Base-by-base conservation (phyloP, 2,113 vertebrate species). In the Hucho hucho region DNA sequence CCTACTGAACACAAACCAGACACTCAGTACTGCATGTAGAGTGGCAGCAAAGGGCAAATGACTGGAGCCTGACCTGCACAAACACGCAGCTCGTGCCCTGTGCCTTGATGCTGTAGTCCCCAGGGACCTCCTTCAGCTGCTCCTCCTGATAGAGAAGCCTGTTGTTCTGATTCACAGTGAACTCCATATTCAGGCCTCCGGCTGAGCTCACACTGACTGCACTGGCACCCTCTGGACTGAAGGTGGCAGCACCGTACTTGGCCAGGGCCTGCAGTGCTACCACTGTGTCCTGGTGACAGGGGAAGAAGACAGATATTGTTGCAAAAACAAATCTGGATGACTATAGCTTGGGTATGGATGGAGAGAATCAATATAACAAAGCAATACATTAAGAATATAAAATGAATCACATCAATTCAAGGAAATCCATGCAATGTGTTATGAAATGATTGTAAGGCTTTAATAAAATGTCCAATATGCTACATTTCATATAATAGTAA, bases 211-310 rank as follows among this genome's bases (percentile, higher is more conserved):
- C 91, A 0, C 64, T 90, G 74, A 96, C 84, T 61, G 73, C 32
- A 3, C 81, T 75, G 16, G 24, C 28, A 83, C 92, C 71, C 79
- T 84, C 0, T 14, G 32, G 49, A 20, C 78, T 92, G 78, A 92
- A 94, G 0, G 89, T 93, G 87, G 89, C 81, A 0, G 84, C 66
- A 13, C 91, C 93, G 1, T 96, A 96, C 75, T 93, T 94, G 16
- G 96, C 92, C 79, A 97, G 82, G 1, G 95, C 95, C 83, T 97
- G 95, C 53, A 97, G 93, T 75, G 95, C 96, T 0, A 97, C 95
- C n/a, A 96, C 91, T 0, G 95, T 96, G 84, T 96, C 96, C 95
- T 96, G 86, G 46, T 24, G 26, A 22, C 25, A 47, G 67, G 22
- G 32, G 4, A 53, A 18, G 49, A 53, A 53, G 49, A 4, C 3